Evolutionary conservation across 2,888 invertebrate species (phyloP), one percentile per base, ranked within the genome.

Genomic region (Gymnocheta viridis): DNA sequence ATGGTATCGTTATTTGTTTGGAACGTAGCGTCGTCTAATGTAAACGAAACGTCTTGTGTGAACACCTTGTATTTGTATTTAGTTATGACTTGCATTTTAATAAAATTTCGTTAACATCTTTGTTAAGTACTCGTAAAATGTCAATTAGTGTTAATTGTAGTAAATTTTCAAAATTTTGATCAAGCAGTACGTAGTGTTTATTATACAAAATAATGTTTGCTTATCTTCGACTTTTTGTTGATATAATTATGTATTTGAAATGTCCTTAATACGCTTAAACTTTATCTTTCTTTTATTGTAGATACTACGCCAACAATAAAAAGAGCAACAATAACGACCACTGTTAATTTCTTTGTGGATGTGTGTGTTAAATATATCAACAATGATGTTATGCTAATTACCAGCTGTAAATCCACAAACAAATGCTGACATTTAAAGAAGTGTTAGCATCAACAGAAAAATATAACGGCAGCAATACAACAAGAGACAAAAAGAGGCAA

Each of bases 301-400:
- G 79, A 72, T 72, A 47, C n/a, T 22, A 56, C 47, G 3, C 27
- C 79, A 72, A 27, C 29, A 69, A 51, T 22, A 67, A 77, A 10
- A 14, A 77, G 4, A 49, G 27, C 12, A 79, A 32, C 56, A 44
- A 62, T 49, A 56, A 58, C 62, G 51, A 72, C n/a, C 7, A 17
- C 41, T 69, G 51, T 69, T 72, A 76, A 79, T 76, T 56, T 76
- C 27, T 66, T 35, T 80, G 51, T 44, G 58, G 64, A 44, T 64
- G 74, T 49, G 51, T 74, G 62, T 49, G 62, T 44, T 72, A 38
- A 83, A 60, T 84, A 60, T 47, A 47, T 22, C 44, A 81, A 67
- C 62, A 77, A 38, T 73, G 73, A 69, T 89, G 88, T 88, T 89
- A 87, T 88, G 90, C 88, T 88, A 90, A 90, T 90, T 90, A 88